Conservation (phyloP, 2,113 vertebrate species). For the Tychaedon coryphoeus region DNA sequence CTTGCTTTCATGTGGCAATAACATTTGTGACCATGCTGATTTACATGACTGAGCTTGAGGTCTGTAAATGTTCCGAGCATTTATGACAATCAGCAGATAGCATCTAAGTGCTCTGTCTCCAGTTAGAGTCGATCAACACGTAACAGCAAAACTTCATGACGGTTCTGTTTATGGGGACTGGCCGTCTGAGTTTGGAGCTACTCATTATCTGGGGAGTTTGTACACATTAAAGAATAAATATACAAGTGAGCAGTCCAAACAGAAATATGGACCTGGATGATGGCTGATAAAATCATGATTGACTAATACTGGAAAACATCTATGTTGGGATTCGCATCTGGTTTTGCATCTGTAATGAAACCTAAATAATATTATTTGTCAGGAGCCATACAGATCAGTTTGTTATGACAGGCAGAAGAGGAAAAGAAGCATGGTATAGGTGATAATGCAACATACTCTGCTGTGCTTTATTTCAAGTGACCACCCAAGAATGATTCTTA, state of each 20-base stretch:
- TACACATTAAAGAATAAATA: neutral
- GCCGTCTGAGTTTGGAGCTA: neutral
- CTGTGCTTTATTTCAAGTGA: neutral
- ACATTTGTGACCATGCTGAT: neutral
- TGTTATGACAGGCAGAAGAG: neutral
- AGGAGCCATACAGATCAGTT: neutral
- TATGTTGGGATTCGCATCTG: neutral
- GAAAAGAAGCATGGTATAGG: neutral
- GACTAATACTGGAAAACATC: neutral
- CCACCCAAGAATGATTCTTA: neutral
- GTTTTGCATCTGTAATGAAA: neutral
- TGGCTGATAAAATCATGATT: neutral
- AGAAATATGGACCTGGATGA: neutral
- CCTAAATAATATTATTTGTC: neutral
- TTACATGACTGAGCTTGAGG: neutral
- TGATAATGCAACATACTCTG: neutral
- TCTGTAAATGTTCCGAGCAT: neutral
- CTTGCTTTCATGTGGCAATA: neutral
- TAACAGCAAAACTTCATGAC: neutral
- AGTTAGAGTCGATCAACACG: neutral
- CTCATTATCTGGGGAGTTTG: neutral
- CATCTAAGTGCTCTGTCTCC: neutral
- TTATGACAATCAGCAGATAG: neutral
- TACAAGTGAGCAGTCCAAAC: neutral
- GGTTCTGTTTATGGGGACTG: neutral